Evolutionary conservation across 1,140 invertebrate species (phyloP).

Genomic region (Papilio glaucus): DNA sequence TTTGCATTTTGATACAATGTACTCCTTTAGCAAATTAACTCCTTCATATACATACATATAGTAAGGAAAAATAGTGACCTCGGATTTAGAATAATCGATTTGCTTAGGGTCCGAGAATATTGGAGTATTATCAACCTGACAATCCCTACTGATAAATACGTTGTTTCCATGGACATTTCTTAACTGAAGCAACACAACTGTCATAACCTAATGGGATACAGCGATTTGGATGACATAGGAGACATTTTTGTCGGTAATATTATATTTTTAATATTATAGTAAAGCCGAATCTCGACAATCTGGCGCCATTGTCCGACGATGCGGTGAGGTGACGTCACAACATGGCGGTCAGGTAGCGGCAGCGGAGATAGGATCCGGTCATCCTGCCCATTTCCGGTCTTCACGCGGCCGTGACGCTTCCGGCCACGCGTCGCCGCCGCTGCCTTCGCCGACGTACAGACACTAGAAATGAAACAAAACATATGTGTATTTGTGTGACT

Average conservation of each 20-base stretch:
- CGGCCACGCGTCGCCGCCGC: constrained; percentile 78
- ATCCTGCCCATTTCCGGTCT: constrained; percentile 83
- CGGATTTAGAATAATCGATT: too few relatives aligned
- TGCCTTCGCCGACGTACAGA: constrained; percentile 51
- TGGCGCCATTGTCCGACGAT: constrained; percentile 51
- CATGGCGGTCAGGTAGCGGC: constrained; percentile 77
- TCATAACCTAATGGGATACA: constrained; percentile 6
- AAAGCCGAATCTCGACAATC: constrained; percentile 69
- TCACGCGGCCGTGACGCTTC: constrained; percentile 83
- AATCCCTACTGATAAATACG: neutral
- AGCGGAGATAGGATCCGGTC: constrained; percentile 83
- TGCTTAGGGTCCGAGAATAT: too few relatives aligned
- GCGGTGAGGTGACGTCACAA: constrained; percentile 74
- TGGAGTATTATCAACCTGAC: neutral
- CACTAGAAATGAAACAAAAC: constrained; percentile 55
- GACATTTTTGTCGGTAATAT: constrained; percentile 31
- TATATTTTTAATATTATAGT: constrained; percentile 37
- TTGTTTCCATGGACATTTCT: neutral
- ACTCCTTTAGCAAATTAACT: too few relatives aligned
- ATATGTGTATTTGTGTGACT: constrained; percentile 22
- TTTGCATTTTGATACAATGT: too few relatives aligned
- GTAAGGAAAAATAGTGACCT: too few relatives aligned
- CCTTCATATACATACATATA: too few relatives aligned
- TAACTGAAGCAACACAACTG: constrained; percentile 2
- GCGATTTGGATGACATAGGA: constrained; percentile 9